Evolutionary conservation across 1,140 invertebrate genomes (phyloP), one percentile per base, ranked within the genome.

Genomic region (Drosophila watanabei): DNA sequence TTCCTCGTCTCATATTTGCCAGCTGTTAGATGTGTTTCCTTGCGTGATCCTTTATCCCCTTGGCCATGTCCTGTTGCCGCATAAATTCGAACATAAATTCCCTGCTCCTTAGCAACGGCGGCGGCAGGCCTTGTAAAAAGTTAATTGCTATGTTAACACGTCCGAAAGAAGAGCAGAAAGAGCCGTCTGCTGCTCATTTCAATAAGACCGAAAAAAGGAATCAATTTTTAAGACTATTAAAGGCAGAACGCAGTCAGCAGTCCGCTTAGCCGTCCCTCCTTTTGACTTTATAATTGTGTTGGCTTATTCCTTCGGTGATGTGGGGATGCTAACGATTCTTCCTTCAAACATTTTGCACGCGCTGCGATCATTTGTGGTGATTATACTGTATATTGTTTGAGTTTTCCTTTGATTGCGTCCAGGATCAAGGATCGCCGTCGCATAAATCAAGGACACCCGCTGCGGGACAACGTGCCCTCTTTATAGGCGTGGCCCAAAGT

Each of bases 91-190:
- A 82, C 66, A 52, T 56, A 75, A 59, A 75, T 75, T 79, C 56
- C 51, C 60, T 49, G 63, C 80, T 83, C 65, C 77, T 83, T 75
- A 78, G 62, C 70, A 14, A 75, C 77, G 30, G 13, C 77, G 30
- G 13, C 33, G 52, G 52, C 52, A 35, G 52, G 33, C 79, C 52
- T 72, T 76, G 80, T 80, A 82, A 82, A 82, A 82, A 87, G 83
- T 87, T 87, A 87, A 87, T 87, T 87, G 83, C 83, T 82, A 45
- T 87, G 83, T 87, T 87, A 87, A 87, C 83, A 87, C 83, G 83
- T 87, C 80, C 52, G 33, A 54, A 18, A 71, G 35, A n/a, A 56
- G 54, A 39, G 33, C 58, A 79, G 59, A 63, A 71, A 61, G 52
- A 37, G 32, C 51, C 66, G 30, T 48, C 64, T 45, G 54, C 46